Conservation (phyloP, 2,888 invertebrate species). For the Gastrophysa polygoni region DNA sequence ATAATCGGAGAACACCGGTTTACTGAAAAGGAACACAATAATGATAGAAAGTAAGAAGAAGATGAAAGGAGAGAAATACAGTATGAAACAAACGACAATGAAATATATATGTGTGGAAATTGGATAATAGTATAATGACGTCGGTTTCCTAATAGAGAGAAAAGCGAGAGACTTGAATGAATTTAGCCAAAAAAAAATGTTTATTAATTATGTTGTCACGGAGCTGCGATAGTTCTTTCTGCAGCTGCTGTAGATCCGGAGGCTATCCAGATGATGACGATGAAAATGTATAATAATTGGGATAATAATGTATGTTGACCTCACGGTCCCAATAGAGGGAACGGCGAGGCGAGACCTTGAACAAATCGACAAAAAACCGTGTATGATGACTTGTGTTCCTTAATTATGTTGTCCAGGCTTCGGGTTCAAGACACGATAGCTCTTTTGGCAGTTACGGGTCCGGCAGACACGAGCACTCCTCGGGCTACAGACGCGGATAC, state of each 20-base stretch:
- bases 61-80: too few relatives aligned
- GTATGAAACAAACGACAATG: too few relatives aligned
- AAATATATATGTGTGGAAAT: too few relatives aligned
- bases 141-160: too few relatives aligned
- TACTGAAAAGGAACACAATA: too few relatives aligned
- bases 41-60: too few relatives aligned
- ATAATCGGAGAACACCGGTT: background rate
- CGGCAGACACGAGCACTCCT: slow-evolving; percentile 63
- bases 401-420: slow-evolving; percentile 55
- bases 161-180: background rate
- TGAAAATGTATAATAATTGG: background rate
- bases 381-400: slow-evolving; percentile 28
- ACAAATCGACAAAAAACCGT: slow-evolving; percentile 21
- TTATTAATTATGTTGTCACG: too few relatives aligned
- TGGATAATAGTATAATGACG: too few relatives aligned
- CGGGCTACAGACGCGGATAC: slow-evolving; percentile 62
- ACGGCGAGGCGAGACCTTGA: slow-evolving; percentile 33
- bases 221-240: too few relatives aligned
- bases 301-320: background rate
- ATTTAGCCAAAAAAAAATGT: too few relatives aligned
- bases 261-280: too few relatives aligned
- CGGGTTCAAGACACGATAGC: slow-evolving; percentile 53
- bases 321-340: slow-evolving; percentile 41
- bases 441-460: slow-evolving; percentile 53
- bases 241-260: too few relatives aligned